Evolutionary conservation across 2,888 invertebrate species (phyloP), one percentile per base, ranked within the genome.

Genomic region (Cheilosia pagana): DNA sequence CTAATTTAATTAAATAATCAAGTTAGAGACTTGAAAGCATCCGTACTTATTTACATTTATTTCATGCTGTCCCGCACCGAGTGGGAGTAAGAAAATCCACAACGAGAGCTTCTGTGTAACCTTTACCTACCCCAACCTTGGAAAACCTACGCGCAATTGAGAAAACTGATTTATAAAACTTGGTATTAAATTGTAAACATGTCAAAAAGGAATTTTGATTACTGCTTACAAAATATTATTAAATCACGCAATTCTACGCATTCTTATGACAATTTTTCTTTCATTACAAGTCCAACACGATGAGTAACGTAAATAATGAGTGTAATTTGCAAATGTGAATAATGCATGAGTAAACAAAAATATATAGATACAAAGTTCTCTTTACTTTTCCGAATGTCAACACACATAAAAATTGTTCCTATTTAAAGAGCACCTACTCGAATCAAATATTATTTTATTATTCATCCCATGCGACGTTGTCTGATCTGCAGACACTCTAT

Each of bases 261-360:
- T 48, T 48, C 8, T 8, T 19, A 48, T 10, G 12, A 1, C 21
- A 12, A 48, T 48, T 48, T 21, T 19, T 12, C 21, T 4, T 21
- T 48, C 19, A n/a, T 3, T 45, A 8, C n/a, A n/a, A 16, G 35
- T 35, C 12, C 35, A n/a, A n/a, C n/a, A 19, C 16, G 7, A 53
- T 19, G 21, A 57, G 39, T 39, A 39, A 39, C 21, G 35, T n/a
- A 57, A 57, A 57, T n/a, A 55, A 57, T 23, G 23, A 23, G 21
- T 41, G 23, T 23, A 59, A 59, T 59, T 59, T 41, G 39, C 16
- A 19, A 14, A 14, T 12, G 19, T 35, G 55, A 55, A 16, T 35
- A 55, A 55, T 35, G 12, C 35, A 19, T 55, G 19, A 12, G 55
- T 55, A 55, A 55, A 55, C 19, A 55, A 7, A 0, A 55, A 31